Base-by-base conservation (phyloP, 30 jellyfish, hydroid and myxozoan genomes). In the Cassiopea xamachana region DNA sequence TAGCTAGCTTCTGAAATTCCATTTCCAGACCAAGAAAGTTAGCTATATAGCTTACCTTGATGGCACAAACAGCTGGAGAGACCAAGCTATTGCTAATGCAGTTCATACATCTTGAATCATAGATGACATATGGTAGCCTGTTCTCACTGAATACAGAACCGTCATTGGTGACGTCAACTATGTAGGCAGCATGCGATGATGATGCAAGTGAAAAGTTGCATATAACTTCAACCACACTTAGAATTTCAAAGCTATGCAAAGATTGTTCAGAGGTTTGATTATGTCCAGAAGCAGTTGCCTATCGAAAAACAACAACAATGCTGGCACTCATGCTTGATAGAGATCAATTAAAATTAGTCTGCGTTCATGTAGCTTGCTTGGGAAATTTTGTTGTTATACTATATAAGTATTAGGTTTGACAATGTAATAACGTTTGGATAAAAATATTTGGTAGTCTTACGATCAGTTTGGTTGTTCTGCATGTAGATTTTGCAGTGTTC, bases 81-180 rank as follows among this genome's bases (percentile, higher is more conserved):
- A 27, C 48, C 2, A 18, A n/a, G 72, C 60, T 70, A n/a, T 70
- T 80, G 49, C 87, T 73, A n/a, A 7, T 74, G 87, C 98, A 92
- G 1, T 19, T 91, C 93, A 92, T 83, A 71, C 98, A 92, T 67
- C 87, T 86, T 46, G 98, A 92, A 71, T 92, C 98, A 87, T 78
- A 92, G 4, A 92, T 86, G 39, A 92, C 44, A 47, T 70, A 80
- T 67, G 84, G 69, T 39, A 91, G 47, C 71, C 75, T 77, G 48
- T 87, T 79, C 14, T 61, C 60, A n/a, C 93, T 79, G 82, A 68
- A 92, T 17, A 58, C 73, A 55, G 2, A 55, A 43, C 82, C 83
- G 73, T 92, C 96, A 60, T 92, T 92, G 16, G 98, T 77, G 13
- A 92, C 75, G 3, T 85, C 89, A 58, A 92, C 84, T 43, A 84